phyloP scores from a whole-genome alignment of 92 coral and sea anemone genomes.

The Epizoanthus scotinus region DNA sequence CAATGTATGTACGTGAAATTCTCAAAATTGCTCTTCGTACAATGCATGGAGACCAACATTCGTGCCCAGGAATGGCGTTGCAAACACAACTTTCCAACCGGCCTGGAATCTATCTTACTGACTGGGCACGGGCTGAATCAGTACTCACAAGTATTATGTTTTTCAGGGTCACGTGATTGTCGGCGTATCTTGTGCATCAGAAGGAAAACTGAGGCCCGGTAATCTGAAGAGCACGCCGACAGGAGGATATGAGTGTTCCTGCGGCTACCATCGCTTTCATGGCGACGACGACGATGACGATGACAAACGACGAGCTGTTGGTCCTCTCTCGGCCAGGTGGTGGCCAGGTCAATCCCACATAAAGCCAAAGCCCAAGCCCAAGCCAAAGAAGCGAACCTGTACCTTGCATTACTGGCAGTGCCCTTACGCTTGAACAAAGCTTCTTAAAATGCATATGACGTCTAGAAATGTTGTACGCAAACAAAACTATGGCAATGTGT shows the following conservation, averaged over 20 bases:
- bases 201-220: conserved; percentile 9
- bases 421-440: not conserved
- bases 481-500: too few relatives aligned
- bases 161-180: conserved; percentile 41
- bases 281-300: not conserved
- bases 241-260: conserved; percentile 20
- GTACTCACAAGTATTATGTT: not conserved
- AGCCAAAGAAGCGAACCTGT: conserved; percentile 1
- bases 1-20: too few relatives aligned
- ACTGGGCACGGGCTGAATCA: too few relatives aligned
- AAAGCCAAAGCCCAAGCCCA: not conserved
- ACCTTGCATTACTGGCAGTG: conserved; percentile 37
- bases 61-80: too few relatives aligned
- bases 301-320: conserved; percentile 1
- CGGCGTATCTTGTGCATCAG: conserved; percentile 33
- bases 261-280: not conserved
- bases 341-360: not conserved
- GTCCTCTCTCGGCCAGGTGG: conserved; percentile 1
- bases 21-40: too few relatives aligned
- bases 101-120: too few relatives aligned
- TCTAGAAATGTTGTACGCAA: too few relatives aligned
- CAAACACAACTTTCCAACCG: too few relatives aligned
- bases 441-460: too few relatives aligned
- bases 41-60: too few relatives aligned
- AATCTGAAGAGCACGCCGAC: conserved; percentile 6